phyloP scores from a whole-genome alignment of 2,888 invertebrate species.

The Calephelis perditalis region DNA sequence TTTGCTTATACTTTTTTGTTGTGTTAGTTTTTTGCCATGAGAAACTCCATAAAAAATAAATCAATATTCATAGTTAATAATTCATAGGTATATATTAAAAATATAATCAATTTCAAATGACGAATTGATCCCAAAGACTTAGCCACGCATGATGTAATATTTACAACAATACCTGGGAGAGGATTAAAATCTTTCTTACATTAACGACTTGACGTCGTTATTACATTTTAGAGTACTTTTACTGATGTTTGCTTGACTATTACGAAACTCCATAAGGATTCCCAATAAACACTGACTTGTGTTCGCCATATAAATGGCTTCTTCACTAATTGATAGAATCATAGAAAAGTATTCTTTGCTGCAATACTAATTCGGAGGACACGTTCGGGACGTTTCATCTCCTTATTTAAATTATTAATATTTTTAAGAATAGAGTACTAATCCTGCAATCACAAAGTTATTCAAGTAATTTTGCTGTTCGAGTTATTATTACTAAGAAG shows the following conservation, averaged over 20 bases:
- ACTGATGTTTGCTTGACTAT: neutral
- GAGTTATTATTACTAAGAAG: too few species aligned
- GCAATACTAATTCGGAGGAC: neutral
- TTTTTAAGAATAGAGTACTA: too few species aligned
- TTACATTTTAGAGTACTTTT: neutral
- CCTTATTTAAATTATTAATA: neutral
- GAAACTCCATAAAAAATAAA: too few species aligned
- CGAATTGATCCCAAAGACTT: too few species aligned
- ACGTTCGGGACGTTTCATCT: neutral
- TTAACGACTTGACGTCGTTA: neutral
- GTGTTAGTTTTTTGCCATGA: too few species aligned
- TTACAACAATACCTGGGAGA: neutral
- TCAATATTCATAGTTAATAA: too few species aligned
- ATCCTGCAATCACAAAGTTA: too few species aligned
- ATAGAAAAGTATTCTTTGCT: neutral
- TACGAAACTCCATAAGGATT: neutral
- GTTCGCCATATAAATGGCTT: neutral
- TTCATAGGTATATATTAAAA: too few species aligned
- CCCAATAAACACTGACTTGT: neutral
- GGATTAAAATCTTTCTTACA: neutral
- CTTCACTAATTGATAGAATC: neutral
- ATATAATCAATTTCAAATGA: too few species aligned
- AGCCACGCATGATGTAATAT: neutral
- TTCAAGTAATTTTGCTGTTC: too few species aligned
- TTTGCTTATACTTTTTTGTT: too few species aligned